phyloP scores from a whole-genome alignment of 1,140 invertebrate species.

The Drosophila azteca region DNA sequence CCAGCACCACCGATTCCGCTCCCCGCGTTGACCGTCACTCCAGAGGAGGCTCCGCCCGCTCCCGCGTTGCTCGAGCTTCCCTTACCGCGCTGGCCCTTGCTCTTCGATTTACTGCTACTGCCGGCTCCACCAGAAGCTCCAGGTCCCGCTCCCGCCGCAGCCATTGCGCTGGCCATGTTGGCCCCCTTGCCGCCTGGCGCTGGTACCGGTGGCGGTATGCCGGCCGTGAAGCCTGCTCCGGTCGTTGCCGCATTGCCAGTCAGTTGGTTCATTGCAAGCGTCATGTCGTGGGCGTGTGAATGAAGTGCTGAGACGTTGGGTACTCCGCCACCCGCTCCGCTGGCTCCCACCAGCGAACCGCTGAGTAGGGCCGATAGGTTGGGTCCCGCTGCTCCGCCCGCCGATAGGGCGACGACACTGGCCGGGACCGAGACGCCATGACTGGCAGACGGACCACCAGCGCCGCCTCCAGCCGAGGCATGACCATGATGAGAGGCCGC shows the following conservation, averaged over 20 bases:
- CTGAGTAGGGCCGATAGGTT: slow-evolving; percentile 60
- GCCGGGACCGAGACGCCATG: slow-evolving; percentile 45
- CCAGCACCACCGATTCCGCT: slow-evolving; percentile 40
- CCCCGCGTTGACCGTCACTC: slow-evolving; percentile 19
- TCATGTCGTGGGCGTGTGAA: slow-evolving; percentile 58
- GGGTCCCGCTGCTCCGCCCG: slow-evolving; percentile 38
- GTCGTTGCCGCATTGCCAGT: slow-evolving; percentile 54
- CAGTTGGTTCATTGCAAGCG: slow-evolving; percentile 64
- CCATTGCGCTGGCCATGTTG: slow-evolving; percentile 59
- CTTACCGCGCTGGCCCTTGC: slow-evolving; percentile 75
- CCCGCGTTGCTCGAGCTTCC: slow-evolving; percentile 66
- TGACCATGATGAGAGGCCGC: slow-evolving; percentile 38
- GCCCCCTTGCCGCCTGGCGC: slow-evolving; percentile 62
- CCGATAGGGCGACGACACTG: slow-evolving; percentile 46
- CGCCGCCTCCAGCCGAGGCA: slow-evolving; percentile 19
- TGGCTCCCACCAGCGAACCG: slow-evolving; percentile 58
- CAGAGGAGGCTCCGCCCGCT: slow-evolving; percentile 69
- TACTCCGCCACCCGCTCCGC: slow-evolving; percentile 55
- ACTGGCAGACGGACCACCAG: slow-evolving; percentile 22
- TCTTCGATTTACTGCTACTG: slow-evolving; percentile 54
- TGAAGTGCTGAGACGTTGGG: slow-evolving; percentile 42
- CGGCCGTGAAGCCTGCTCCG: slow-evolving; percentile 42
- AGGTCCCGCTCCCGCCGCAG: slow-evolving; percentile 57
- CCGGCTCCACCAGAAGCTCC: slow-evolving; percentile 56
- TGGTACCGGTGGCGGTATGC: slow-evolving; percentile 34